Evolutionary conservation across 2,888 invertebrate genomes (phyloP), one percentile per base, ranked within the genome.

Genomic region (Cerceris ruficornis): DNA sequence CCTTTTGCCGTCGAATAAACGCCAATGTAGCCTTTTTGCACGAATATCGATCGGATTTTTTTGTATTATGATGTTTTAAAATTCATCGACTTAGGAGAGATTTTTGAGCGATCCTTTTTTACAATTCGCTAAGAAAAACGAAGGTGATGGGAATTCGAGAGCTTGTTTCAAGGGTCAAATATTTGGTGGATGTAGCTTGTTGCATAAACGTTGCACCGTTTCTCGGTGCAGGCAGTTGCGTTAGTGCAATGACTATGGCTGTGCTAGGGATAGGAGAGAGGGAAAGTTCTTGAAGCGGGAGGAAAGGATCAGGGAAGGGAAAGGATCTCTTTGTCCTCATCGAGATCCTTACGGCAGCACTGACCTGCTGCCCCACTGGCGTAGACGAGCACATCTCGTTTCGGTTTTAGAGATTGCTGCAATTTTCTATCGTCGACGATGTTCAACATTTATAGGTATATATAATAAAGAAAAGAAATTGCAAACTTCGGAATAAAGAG

Each of bases 311-410:
- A 78, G 75, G 71, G 75, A 77, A 77, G 77, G 80, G 81, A 81
- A 84, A 86, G 83, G 83, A 83, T 86, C 86, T 86, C 88, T 87
- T 87, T 87, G 85, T 88, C 87, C 88, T 83, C 86, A 54, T 82
- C 69, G 66, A 81, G 81, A 88, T 83, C 84, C 84, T 87, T 82
- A 78, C 78, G 69, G 88, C 85, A 83, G 84, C 84, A 84, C 86
- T 87, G 88, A 87, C 87, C 87, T 86, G 88, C 81, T 87, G 82
- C 68, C 77, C 68, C 87, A 88, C 74, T 86, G 87, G 87, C 88
- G 87, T 87, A 82, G 87, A 69, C 68, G 68, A 57, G 14, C 50
- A 42, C 54, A 65, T 65, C 76, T 65, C 52, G n/a, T 65, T 76
- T 28, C 4, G 4, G 1, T 28, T 28, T 28, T 28, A 28, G 4